Evolutionary conservation across 2,888 invertebrate genomes (phyloP).

Genomic region (Tetheella fluctuosa): DNA sequence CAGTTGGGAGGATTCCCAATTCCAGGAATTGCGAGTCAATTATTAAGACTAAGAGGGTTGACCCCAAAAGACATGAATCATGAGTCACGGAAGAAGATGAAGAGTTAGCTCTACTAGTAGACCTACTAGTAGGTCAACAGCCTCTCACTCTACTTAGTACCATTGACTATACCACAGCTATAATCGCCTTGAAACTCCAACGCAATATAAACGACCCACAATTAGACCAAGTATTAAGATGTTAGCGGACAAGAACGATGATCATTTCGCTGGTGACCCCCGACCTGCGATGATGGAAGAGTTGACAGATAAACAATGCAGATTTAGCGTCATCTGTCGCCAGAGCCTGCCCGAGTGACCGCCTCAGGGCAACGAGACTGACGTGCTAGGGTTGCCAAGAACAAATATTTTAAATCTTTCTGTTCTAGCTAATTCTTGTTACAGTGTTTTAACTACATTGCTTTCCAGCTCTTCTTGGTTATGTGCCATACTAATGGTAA

Average conservation of each 20-base stretch:
- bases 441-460: too few species aligned
- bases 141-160: too few species aligned
- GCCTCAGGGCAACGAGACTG: slow-evolving; percentile 17
- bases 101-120: too few species aligned
- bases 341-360: slow-evolving; percentile 22
- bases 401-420: neutral
- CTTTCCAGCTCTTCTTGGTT: too few species aligned
- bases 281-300: slow-evolving; percentile 31
- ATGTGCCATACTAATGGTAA: too few species aligned
- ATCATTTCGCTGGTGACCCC: slow-evolving; percentile 27
- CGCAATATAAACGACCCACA: neutral
- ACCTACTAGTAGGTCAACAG: too few species aligned
- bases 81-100: too few species aligned
- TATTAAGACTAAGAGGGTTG: too few species aligned
- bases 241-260: neutral
- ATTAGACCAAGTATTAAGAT: slow-evolving; percentile 7
- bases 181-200: neutral
- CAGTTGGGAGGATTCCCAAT: too few species aligned
- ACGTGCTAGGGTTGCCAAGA: neutral
- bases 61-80: too few species aligned
- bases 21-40: too few species aligned
- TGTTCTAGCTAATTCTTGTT: neutral
- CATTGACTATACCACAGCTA: too few species aligned
- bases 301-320: slow-evolving; percentile 54
- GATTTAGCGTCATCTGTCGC: slow-evolving; percentile 52